A percentile compares a stretch with the other conserved stretches of the same genome.
phyloP scores from a whole-genome alignment of 2,888 invertebrate species.

The Cheilosia soror region DNA sequence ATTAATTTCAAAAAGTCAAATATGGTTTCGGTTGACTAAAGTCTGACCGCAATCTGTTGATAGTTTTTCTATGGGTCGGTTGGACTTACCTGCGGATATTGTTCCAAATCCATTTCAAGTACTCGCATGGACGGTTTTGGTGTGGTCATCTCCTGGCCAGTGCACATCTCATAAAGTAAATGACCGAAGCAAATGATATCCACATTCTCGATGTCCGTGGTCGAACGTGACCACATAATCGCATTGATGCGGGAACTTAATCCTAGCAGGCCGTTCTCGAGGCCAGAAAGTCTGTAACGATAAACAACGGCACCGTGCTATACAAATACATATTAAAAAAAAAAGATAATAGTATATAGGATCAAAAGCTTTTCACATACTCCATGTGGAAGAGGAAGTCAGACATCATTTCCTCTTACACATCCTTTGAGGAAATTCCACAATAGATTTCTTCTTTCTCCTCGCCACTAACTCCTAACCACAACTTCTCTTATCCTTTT shows the following conservation, averaged over 20 bases:
- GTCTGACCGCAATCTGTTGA: neutral
- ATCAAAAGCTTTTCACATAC: conserved; percentile 43
- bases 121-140: conserved; percentile 90
- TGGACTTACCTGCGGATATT: conserved; percentile 88
- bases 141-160: conserved; percentile 91
- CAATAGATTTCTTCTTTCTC: conserved; percentile 16
- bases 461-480: conserved; percentile 23
- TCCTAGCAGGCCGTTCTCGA: conserved; percentile 94
- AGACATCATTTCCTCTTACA: conserved; percentile 38
- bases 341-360: conserved; percentile 20
- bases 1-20: neutral
- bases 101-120: conserved; percentile 88
- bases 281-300: conserved; percentile 89
- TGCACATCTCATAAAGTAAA: conserved; percentile 95
- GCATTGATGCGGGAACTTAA: conserved; percentile 86
- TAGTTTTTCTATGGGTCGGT: neutral
- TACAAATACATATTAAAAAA: neutral
- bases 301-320: conserved; percentile 4
- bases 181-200: conserved; percentile 91
- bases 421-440: conserved; percentile 49
- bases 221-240: conserved; percentile 84
- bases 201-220: conserved; percentile 85
- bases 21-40: conserved; percentile 4
- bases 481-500: conserved; percentile 33
- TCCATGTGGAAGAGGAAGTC: conserved; percentile 26